phyloP scores from a whole-genome alignment of 2,888 invertebrate genomes.

The Acleris sparsana region DNA sequence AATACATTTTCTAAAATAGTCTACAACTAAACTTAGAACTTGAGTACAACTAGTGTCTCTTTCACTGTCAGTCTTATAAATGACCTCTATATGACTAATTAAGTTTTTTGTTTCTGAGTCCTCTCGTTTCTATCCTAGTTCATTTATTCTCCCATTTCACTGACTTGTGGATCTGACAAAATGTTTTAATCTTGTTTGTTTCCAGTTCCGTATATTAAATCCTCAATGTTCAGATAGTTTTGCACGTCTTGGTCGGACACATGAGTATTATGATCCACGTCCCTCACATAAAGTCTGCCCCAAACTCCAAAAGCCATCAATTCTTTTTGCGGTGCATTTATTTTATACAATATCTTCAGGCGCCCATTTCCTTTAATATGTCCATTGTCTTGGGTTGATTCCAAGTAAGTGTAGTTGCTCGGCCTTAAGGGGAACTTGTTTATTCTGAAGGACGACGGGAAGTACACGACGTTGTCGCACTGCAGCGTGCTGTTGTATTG shows the following conservation, averaged over 20 bases:
- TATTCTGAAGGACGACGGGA: slow-evolving; percentile 75
- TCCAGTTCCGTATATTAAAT: slow-evolving; percentile 53
- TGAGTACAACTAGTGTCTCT: too few relatives aligned
- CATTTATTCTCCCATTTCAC: too few relatives aligned
- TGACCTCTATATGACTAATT: too few relatives aligned
- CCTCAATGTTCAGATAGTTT: slow-evolving; percentile 55
- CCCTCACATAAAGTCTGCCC: slow-evolving; percentile 75
- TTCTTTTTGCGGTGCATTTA: slow-evolving; percentile 64
- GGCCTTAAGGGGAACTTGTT: slow-evolving; percentile 75
- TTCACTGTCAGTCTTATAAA: too few relatives aligned
- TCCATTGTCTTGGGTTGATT: slow-evolving; percentile 35
- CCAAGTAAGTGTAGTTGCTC: slow-evolving; percentile 56
- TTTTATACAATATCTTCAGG: slow-evolving; percentile 51
- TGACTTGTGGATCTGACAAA: too few relatives aligned
- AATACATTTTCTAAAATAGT: too few relatives aligned
- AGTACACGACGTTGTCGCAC: slow-evolving; percentile 72
- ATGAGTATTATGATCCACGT: slow-evolving; percentile 61
- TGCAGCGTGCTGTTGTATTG: slow-evolving; percentile 61
- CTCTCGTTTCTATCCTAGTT: too few relatives aligned
- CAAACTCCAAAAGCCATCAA: slow-evolving; percentile 76
- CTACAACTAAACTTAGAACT: too few relatives aligned
- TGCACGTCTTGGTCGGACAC: slow-evolving; percentile 54
- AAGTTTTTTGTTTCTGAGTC: too few relatives aligned
- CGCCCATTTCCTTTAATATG: slow-evolving; percentile 37
- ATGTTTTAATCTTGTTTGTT: slow-evolving; percentile 13